A percentile compares a stretch with the other conserved stretches of the same genome.
These are phyloP conservation scores for Channallabes apus DNA, from an alignment of 2,797 vertebrate genomes.

Conservation along the genomic window DNA sequence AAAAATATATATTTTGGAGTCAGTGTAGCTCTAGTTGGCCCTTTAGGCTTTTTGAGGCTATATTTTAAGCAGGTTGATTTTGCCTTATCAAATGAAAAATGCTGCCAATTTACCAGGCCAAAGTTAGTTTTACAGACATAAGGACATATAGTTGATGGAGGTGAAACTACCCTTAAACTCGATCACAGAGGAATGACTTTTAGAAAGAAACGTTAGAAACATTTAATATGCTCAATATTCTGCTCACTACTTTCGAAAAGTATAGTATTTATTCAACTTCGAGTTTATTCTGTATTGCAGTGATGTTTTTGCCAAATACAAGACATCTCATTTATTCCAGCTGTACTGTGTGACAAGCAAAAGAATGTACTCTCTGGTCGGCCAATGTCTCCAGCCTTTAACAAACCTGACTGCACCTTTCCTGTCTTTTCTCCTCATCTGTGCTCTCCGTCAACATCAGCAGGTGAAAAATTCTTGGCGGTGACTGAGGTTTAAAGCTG, in stretches of 20 bases:
- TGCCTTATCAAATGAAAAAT: not conserved
- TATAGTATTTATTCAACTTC: not conserved
- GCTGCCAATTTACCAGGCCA: not conserved
- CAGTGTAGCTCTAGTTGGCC: too few relatives aligned
- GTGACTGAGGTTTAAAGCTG: constrained; percentile 26
- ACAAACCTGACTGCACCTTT: not conserved
- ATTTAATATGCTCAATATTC: not conserved
- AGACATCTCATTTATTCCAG: not conserved
- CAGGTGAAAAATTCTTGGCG: constrained; percentile 32
- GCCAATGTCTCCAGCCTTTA: constrained; percentile 10
- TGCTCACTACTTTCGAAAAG: not conserved
- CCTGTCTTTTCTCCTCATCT: constrained; percentile 31
- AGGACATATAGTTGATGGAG: not conserved
- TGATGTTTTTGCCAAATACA: not conserved
- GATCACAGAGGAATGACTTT: not conserved
- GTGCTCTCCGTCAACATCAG: constrained; percentile 21
- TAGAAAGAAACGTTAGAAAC: not conserved
- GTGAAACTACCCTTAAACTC: not conserved
- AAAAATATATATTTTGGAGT: too few relatives aligned
- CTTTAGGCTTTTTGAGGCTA: too few relatives aligned
- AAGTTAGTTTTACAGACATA: not conserved
- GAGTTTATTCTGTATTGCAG: not conserved
- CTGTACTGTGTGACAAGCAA: not conserved
- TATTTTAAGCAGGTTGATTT: not conserved
- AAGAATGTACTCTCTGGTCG: constrained; percentile 11